Percentiles rank a stretch among this genome's conserved stretches.
phyloP scores from a whole-genome alignment of 2,797 vertebrate genomes.

The Lycodopsis pacificus region DNA sequence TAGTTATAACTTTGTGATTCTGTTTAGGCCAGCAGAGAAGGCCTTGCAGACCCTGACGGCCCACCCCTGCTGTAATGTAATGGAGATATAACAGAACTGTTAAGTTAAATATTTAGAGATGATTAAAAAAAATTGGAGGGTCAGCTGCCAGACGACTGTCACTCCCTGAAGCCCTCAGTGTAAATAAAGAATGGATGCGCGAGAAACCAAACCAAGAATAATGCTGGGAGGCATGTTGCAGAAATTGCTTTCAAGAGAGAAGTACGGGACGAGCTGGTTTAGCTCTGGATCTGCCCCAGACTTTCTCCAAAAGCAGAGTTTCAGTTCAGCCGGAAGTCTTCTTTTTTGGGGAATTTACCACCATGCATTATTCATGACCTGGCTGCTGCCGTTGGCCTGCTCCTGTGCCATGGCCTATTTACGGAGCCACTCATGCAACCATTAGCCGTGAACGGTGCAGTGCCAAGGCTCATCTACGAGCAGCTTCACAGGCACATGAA shows the following conservation, averaged over 20 bases:
- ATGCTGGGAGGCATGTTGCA: constrained; percentile 4
- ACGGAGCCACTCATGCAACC: constrained; percentile 68
- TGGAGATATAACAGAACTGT: constrained; percentile 1
- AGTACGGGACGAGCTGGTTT: not conserved
- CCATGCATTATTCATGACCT: constrained; percentile 71
- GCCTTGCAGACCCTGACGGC: too few species aligned
- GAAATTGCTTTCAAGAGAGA: not conserved
- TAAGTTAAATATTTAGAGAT: constrained; percentile 33
- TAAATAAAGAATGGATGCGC: constrained; percentile 37
- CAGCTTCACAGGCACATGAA: constrained; percentile 56
- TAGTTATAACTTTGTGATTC: too few species aligned
- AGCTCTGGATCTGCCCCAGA: constrained; percentile 15
- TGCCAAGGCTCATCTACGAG: constrained; percentile 56
- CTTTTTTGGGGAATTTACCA: constrained; percentile 56
- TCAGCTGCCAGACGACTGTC: constrained; percentile 31
- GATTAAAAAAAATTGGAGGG: constrained; percentile 31
- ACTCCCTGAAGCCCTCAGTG: constrained; percentile 16
- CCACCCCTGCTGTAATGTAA: too few species aligned
- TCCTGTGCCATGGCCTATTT: constrained; percentile 73
- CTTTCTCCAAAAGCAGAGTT: constrained; percentile 34
- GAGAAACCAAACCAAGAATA: constrained; percentile 37
- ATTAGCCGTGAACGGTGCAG: constrained; percentile 57
- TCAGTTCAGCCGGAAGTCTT: constrained; percentile 54
- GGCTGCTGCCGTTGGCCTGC: constrained; percentile 60
- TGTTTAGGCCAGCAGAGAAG: too few species aligned